phyloP scores from a whole-genome alignment of 2,888 invertebrate species.

The Hypselothyrea guttata region DNA sequence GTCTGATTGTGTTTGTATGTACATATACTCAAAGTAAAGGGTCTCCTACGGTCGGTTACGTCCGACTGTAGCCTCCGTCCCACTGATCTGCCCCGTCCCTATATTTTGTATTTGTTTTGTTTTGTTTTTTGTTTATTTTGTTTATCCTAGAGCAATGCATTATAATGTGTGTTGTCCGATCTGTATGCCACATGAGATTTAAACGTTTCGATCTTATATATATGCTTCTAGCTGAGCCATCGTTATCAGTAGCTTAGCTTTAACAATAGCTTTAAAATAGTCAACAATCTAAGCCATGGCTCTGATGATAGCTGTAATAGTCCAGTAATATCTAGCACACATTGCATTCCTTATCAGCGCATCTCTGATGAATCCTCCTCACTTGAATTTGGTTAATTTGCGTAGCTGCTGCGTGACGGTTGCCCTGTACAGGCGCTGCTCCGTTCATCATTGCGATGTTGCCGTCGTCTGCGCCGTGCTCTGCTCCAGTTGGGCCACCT shows the following conservation, averaged over 20 bases:
- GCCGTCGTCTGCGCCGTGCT: slow-evolving; percentile 29
- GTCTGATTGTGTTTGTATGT: no score
- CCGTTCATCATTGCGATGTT: slow-evolving; percentile 62
- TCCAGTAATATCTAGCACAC: slow-evolving; percentile 7
- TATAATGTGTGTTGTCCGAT: slow-evolving; percentile 13
- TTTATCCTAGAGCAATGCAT: slow-evolving; percentile 45
- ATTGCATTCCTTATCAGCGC: no score
- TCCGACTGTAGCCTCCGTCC: no score
- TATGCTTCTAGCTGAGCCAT: not conserved
- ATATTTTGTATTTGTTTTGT: no score
- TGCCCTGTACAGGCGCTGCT: slow-evolving; percentile 56
- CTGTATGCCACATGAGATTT: slow-evolving; percentile 54
- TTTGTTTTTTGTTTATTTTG: slow-evolving; percentile 5
- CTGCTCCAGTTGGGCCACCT: not conserved
- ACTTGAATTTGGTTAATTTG: slow-evolving; percentile 67
- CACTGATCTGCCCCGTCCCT: no score
- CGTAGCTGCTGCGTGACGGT: slow-evolving; percentile 64
- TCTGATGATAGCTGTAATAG: no score
- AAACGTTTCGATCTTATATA: slow-evolving; percentile 15
- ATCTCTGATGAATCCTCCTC: slow-evolving; percentile 11
- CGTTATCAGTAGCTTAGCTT: not conserved
- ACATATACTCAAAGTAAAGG: no score
- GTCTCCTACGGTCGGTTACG: no score
- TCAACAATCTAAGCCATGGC: no score
- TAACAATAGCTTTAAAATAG: slow-evolving; percentile 19